A percentile compares a stretch with the other conserved stretches of the same genome.
Evolutionary conservation across 2,113 vertebrate species (phyloP).

Genomic region (Gambusia holbrooki): DNA sequence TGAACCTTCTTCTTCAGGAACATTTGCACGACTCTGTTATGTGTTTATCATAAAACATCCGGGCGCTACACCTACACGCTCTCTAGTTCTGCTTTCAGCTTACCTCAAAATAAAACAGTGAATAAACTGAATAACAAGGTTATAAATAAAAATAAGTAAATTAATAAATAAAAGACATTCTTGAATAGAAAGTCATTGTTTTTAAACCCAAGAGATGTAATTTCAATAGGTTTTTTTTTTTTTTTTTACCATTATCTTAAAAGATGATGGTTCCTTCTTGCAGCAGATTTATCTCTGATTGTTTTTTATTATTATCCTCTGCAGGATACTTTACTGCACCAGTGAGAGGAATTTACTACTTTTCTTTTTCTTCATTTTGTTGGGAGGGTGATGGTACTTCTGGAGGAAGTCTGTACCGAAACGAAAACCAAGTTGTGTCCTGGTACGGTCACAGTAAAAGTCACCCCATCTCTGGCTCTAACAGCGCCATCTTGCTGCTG

Average conservation of each 20-base stretch:
- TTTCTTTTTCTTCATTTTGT: background rate
- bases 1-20: too few species aligned
- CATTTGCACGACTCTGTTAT: too few species aligned
- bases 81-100: too few species aligned
- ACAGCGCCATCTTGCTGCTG: conserved; percentile 17
- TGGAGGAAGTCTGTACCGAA: conserved; percentile 18
- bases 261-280: background rate
- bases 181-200: background rate
- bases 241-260: background rate
- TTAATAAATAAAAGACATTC: background rate
- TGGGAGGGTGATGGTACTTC: fast-evolving
- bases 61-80: too few species aligned
- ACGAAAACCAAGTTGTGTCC: fast-evolving
- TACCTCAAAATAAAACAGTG: too few species aligned
- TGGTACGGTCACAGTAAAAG: fast-evolving
- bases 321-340: conserved; percentile 46
- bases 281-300: background rate
- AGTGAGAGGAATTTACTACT: conserved; percentile 31
- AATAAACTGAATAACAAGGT: too few species aligned
- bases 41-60: too few species aligned
- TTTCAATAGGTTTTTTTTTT: background rate
- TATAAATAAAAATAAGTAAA: too few species aligned
- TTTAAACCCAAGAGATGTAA: background rate
- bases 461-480: background rate
- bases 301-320: fast-evolving